Percentiles rank a stretch among this genome's conserved stretches.
phyloP scores from a whole-genome alignment of 1,140 invertebrate species.

The Ericerus pela region DNA sequence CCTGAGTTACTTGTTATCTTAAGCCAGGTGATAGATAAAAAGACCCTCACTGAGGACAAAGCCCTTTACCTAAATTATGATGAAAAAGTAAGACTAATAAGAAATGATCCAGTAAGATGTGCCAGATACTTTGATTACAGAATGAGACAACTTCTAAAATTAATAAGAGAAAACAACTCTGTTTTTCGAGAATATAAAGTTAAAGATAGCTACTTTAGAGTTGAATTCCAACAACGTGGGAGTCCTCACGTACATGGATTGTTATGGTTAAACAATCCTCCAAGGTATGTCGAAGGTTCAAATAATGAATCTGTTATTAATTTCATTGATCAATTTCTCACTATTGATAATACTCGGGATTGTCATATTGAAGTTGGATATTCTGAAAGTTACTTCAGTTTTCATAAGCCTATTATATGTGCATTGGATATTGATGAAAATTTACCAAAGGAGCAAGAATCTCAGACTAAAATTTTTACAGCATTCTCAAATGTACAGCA shows the following conservation, averaged over 20 bases:
- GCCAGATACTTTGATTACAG: slow-evolving; percentile 13
- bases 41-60: not conserved
- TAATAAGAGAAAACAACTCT: slow-evolving; percentile 19
- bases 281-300: too few species aligned
- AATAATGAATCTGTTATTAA: too few species aligned
- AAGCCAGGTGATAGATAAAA: not conserved
- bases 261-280: slow-evolving; percentile 27
- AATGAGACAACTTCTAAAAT: slow-evolving; percentile 4
- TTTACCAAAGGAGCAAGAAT: too few species aligned
- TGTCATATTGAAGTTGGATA: too few species aligned
- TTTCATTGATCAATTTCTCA: too few species aligned
- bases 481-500: too few species aligned
- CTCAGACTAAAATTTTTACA: too few species aligned
- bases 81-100: slow-evolving; percentile 8
- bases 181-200: slow-evolving; percentile 25
- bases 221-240: slow-evolving; percentile 30
- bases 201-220: slow-evolving; percentile 25
- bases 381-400: too few species aligned
- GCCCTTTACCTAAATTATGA: not conserved
- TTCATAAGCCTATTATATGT: too few species aligned
- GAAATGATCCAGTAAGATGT: slow-evolving; percentile 12
- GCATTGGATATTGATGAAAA: too few species aligned
- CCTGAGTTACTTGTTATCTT: slow-evolving; percentile 4
- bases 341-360: too few species aligned
- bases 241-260: slow-evolving; percentile 29